A percentile compares a stretch with the other conserved stretches of the same genome.
phyloP scores from a whole-genome alignment of 1,140 invertebrate species.

The Ladona fulva region DNA sequence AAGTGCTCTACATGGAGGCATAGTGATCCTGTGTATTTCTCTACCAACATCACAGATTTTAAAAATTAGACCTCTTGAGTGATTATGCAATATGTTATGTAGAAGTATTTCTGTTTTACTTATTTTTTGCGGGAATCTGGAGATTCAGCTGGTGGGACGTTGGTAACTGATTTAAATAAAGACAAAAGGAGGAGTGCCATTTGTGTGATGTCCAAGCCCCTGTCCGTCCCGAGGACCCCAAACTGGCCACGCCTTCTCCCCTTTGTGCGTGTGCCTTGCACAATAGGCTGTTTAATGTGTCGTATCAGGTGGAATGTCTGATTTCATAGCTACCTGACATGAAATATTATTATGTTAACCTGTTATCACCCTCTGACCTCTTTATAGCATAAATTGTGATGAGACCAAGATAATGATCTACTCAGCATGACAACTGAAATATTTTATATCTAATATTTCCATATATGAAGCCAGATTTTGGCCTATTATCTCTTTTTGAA shows the following conservation, averaged over 20 bases:
- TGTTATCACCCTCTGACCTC: background rate
- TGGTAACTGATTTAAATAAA: background rate
- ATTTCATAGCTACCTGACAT: background rate
- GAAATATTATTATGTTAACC: conserved; percentile 1
- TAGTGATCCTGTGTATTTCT: no score
- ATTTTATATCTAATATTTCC: conserved; percentile 9
- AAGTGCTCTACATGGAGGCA: no score
- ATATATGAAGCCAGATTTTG: background rate
- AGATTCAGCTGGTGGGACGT: background rate
- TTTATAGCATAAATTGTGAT: background rate
- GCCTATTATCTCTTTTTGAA: background rate
- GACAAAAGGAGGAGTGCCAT: background rate
- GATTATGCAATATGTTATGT: no score
- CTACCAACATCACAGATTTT: no score
- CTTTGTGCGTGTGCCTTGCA: background rate
- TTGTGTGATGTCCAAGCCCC: background rate
- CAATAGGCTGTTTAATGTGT: background rate
- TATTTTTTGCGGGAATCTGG: no score
- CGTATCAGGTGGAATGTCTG: background rate
- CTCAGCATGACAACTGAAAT: background rate
- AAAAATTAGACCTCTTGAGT: no score
- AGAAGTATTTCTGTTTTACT: no score
- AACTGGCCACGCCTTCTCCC: background rate
- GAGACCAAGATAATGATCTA: background rate
- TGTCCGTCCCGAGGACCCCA: background rate